These are phyloP conservation scores for Ictidomys tridecemlineatus DNA, from an alignment of 2,113 vertebrate species.

Conservation along the genomic window DNA sequence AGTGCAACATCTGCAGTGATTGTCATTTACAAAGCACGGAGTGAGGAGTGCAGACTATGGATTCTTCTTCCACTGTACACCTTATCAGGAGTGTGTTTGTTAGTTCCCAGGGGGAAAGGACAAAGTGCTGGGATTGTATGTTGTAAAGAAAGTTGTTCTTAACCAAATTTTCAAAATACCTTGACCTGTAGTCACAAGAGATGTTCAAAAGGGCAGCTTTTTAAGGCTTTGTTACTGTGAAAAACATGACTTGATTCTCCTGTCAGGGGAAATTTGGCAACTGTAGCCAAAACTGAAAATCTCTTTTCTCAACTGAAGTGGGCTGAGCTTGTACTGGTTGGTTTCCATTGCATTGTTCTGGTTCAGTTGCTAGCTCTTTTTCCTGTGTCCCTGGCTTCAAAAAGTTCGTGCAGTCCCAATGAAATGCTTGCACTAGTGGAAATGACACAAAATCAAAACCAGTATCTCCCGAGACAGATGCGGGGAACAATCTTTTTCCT, in stretches of 20 bases:
- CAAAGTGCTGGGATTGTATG: slow-evolving; percentile 54
- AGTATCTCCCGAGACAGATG: slow-evolving; percentile 68
- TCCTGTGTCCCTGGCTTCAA: slow-evolving; percentile 63
- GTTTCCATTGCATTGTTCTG: slow-evolving; percentile 53
- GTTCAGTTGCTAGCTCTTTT: slow-evolving; percentile 51
- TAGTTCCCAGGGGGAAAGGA: slow-evolving; percentile 66
- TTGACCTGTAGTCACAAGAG: slow-evolving; percentile 25
- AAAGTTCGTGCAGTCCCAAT: slow-evolving; percentile 34
- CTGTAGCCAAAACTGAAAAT: slow-evolving; percentile 19
- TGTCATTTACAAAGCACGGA: slow-evolving; percentile 90
- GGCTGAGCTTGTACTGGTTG: neutral
- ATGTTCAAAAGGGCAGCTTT: slow-evolving; percentile 41
- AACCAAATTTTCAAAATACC: slow-evolving; percentile 65
- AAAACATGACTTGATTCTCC: slow-evolving; percentile 46
- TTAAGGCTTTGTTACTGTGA: slow-evolving; percentile 42
- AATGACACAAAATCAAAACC: slow-evolving; percentile 76
- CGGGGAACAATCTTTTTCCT: slow-evolving; percentile 77
- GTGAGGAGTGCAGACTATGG: slow-evolving; percentile 66
- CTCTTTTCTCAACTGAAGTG: slow-evolving; percentile 22
- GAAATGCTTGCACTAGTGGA: slow-evolving; percentile 59
- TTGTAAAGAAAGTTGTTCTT: slow-evolving; percentile 65
- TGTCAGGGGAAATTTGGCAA: slow-evolving; percentile 53
- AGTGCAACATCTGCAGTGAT: slow-evolving; percentile 92
- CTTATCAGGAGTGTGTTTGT: slow-evolving; percentile 44
- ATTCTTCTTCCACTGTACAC: slow-evolving; percentile 32